Evolutionary conservation across 1,140 invertebrate species (phyloP).

Genomic region (Pissodes strobi): DNA sequence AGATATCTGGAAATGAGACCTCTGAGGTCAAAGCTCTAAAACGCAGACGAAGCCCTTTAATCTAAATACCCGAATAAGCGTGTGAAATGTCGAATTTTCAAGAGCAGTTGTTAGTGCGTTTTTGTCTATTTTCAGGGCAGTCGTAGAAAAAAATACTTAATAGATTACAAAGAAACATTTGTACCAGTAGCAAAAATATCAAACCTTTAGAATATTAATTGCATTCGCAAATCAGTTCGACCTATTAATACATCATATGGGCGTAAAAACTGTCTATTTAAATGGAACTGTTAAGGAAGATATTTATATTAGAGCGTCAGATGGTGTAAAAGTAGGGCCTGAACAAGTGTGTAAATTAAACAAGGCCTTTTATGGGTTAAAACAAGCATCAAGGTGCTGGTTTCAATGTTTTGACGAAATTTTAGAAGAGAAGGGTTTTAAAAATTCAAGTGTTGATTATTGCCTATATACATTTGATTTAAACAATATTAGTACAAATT

Average conservation of each 20-base stretch:
- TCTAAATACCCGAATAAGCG: too few relatives aligned
- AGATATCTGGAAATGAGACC: too few relatives aligned
- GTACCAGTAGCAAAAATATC: slow-evolving; percentile 38
- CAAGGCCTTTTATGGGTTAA: slow-evolving; percentile 55
- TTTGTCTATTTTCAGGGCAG: too few relatives aligned
- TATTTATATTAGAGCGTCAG: slow-evolving; percentile 53
- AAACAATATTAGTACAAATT: slow-evolving; percentile 18
- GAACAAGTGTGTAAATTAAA: slow-evolving; percentile 50
- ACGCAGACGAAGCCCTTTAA: too few relatives aligned
- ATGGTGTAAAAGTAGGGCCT: slow-evolving; percentile 43
- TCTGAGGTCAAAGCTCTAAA: too few relatives aligned
- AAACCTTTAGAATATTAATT: slow-evolving; percentile 51
- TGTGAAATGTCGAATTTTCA: too few relatives aligned
- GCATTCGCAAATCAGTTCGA: slow-evolving; percentile 56
- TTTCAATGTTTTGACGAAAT: slow-evolving; percentile 44
- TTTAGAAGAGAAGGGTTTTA: slow-evolving; percentile 44
- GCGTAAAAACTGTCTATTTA: slow-evolving; percentile 52
- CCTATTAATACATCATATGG: too few relatives aligned
- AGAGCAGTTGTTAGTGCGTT: too few relatives aligned
- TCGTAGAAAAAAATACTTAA: slow-evolving; percentile 49
- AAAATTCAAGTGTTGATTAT: slow-evolving; percentile 43
- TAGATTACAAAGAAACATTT: slow-evolving; percentile 52
- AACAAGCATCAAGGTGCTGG: slow-evolving; percentile 54
- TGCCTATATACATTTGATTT: slow-evolving; percentile 46
- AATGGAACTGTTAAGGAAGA: slow-evolving; percentile 53